Evolutionary conservation across 2,888 invertebrate species (phyloP).

Genomic region (Philereme vetulata): DNA sequence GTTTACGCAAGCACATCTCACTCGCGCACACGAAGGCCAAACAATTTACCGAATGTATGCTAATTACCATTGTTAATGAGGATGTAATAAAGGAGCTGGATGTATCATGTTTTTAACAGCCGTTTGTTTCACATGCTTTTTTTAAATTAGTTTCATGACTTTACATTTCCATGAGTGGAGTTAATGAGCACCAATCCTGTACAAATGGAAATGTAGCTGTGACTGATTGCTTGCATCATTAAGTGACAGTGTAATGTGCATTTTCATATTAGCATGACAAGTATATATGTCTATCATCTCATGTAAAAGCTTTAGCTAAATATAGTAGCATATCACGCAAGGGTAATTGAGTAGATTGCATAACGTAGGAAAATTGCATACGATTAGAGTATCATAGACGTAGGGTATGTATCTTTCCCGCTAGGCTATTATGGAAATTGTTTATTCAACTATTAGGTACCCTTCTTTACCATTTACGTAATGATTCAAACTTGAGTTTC

Average conservation of each 20-base stretch:
- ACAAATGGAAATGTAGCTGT: conserved; percentile 14
- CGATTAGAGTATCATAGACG: too few species aligned
- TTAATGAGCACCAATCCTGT: conserved; percentile 23
- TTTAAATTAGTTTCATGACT: conserved; percentile 32
- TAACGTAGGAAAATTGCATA: conserved; percentile 6
- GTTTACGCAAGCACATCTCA: conserved; percentile 43
- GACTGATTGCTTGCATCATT: conserved; percentile 16
- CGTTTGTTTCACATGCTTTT: conserved; percentile 29
- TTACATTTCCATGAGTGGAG: conserved; percentile 21
- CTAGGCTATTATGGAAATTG: too few species aligned
- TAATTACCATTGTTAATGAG: conserved; percentile 72
- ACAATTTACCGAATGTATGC: conserved; percentile 57
- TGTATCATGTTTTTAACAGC: conserved; percentile 43
- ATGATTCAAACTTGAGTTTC: too few species aligned
- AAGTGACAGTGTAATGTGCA: conserved; percentile 9
- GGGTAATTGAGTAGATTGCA: neutral
- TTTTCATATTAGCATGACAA: conserved; percentile 9
- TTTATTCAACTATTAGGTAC: too few species aligned
- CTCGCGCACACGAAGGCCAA: conserved; percentile 55
- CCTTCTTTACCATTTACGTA: too few species aligned
- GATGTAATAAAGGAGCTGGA: conserved; percentile 60
- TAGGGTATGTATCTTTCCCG: too few species aligned
- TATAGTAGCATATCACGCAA: conserved; percentile 14
- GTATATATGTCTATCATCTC: conserved; percentile 10
- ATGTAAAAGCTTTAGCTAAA: conserved; percentile 6